A percentile compares a stretch with the other conserved stretches of the same genome.
Evolutionary conservation across 1,140 invertebrate species (phyloP).

Genomic region (Phocides pigmalion): DNA sequence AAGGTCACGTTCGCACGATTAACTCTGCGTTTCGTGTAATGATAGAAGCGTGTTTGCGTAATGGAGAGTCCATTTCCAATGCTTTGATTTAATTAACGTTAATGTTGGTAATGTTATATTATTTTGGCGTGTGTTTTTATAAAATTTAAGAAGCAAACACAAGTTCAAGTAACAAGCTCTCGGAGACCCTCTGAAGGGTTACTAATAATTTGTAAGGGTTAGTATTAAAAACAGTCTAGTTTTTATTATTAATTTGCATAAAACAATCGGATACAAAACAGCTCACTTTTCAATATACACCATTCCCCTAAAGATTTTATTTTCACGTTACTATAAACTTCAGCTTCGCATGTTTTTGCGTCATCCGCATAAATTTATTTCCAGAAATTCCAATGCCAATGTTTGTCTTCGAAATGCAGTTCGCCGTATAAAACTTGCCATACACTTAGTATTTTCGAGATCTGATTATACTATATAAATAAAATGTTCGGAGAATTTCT

Average conservation of each 20-base stretch:
- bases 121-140: no score
- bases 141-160: no score
- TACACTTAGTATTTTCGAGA: conserved; percentile 54
- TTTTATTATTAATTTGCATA: no score
- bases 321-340: no score
- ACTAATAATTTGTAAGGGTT: no score
- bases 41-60: conserved; percentile 16
- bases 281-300: no score
- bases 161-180: no score
- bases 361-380: conserved; percentile 59
- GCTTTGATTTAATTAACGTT: conserved; percentile 22
- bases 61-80: conserved; percentile 19
- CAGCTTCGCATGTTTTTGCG: conserved; percentile 57
- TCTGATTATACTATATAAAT: conserved; percentile 51
- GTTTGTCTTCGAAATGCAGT: conserved; percentile 71
- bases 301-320: no score
- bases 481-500: conserved; percentile 45
- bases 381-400: conserved; percentile 55
- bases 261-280: no score
- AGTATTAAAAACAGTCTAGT: no score
- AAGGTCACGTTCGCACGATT: conserved; percentile 32
- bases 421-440: conserved; percentile 50
- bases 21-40: conserved; percentile 30
- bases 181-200: no score
- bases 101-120: background rate